These are phyloP conservation scores for Sminthopsis crassicaudata DNA, from an alignment of 2,113 vertebrate genomes.

Conservation along the genomic window DNA sequence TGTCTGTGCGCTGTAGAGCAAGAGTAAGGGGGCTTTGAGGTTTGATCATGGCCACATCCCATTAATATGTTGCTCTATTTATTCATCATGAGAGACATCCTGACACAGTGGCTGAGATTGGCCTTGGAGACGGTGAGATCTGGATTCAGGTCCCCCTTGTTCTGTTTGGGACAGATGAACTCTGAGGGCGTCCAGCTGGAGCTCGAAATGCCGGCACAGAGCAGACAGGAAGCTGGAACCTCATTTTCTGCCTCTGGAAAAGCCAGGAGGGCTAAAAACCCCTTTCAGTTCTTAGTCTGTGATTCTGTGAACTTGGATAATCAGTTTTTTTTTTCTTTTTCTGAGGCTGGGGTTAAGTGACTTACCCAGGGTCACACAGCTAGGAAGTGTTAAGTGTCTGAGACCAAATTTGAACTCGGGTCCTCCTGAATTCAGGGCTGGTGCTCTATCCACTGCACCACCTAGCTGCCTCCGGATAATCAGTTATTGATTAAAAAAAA, in stretches of 20 bases:
- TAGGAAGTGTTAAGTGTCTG: too few relatives aligned
- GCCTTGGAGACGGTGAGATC: neutral
- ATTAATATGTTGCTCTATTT: neutral
- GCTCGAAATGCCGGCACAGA: neutral
- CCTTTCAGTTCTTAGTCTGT: neutral
- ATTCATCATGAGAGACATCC: neutral
- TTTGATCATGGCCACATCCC: neutral
- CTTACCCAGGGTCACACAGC: too few relatives aligned
- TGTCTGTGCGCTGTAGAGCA: neutral
- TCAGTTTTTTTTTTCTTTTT: too few relatives aligned
- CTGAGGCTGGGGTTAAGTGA: too few relatives aligned
- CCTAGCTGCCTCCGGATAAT: too few relatives aligned
- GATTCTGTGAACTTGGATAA: neutral
- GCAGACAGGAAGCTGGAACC: too few relatives aligned
- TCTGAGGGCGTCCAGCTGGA: neutral
- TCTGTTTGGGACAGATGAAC: too few relatives aligned
- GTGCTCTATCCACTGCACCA: too few relatives aligned
- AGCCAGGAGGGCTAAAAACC: neutral
- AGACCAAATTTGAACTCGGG: too few relatives aligned
- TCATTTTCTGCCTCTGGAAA: neutral
- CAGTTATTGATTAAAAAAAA: constrained; percentile 5
- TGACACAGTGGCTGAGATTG: neutral
- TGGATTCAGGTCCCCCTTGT: neutral
- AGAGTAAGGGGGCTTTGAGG: neutral
- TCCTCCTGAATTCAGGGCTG: too few relatives aligned